A percentile compares a stretch with the other conserved stretches of the same genome.
Conservation (phyloP, 2,113 vertebrate species). For the Myxocyprinus asiaticus region DNA sequence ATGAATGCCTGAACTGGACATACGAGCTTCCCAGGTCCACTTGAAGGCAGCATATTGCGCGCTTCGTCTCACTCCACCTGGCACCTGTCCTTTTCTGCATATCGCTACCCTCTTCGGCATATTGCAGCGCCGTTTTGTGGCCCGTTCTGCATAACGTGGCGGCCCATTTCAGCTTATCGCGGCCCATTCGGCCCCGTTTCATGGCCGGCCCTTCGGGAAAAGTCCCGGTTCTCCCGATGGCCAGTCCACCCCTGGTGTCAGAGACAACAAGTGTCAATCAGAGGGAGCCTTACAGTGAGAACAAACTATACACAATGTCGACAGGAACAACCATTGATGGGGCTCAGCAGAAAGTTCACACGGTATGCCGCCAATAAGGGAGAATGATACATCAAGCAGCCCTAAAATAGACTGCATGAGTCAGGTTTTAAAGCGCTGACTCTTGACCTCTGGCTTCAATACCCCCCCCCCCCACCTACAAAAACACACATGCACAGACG, state of each 20-base stretch:
- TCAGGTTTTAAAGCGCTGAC: slow-evolving; percentile 52
- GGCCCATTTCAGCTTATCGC: too few relatives aligned
- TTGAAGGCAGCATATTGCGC: too few relatives aligned
- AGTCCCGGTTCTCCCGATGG: slow-evolving; percentile 3
- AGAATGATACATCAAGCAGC: slow-evolving; percentile 31
- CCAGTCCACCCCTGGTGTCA: not conserved
- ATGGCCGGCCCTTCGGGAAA: too few relatives aligned
- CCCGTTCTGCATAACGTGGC: too few relatives aligned
- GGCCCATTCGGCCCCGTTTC: too few relatives aligned
- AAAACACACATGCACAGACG: not conserved
- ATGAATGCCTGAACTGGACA: too few relatives aligned
- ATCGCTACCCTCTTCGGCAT: too few relatives aligned
- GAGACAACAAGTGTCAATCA: not conserved
- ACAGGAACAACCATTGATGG: slow-evolving; percentile 7
- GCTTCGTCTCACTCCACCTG: too few relatives aligned
- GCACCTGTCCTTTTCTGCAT: too few relatives aligned
- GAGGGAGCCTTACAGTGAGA: not conserved
- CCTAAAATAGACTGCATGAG: slow-evolving; percentile 62
- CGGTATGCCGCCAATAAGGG: slow-evolving; percentile 12
- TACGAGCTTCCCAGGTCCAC: too few relatives aligned
- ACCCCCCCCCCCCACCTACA: not conserved
- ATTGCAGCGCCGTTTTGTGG: too few relatives aligned
- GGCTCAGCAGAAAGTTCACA: not conserved
- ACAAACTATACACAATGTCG: not conserved
- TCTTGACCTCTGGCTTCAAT: slow-evolving; percentile 51